These are phyloP conservation scores for Melinopterus prodromus DNA, from an alignment of 2,888 invertebrate species.

Conservation along the genomic window DNA sequence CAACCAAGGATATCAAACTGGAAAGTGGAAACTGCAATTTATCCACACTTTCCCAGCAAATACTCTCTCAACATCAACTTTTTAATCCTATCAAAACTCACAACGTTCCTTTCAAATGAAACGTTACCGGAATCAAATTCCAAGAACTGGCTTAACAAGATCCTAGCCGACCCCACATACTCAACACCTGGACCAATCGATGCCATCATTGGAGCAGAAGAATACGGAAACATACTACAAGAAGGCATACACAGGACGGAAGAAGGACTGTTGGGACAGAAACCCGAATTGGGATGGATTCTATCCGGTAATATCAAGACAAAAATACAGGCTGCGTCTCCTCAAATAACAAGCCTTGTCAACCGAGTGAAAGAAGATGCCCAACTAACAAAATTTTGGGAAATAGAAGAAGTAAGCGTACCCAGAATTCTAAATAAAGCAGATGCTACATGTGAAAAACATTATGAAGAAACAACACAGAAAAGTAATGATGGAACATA, in stretches of 20 bases:
- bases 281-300: slow-evolving; percentile 25
- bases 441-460: not conserved
- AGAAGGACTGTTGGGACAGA: not conserved
- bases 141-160: not conserved
- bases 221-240: slow-evolving; percentile 20
- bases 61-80: not conserved
- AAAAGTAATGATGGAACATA: not conserved
- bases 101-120: not conserved
- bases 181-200: slow-evolving; percentile 31
- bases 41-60: not conserved
- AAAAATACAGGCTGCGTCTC: not conserved
- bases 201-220: slow-evolving; percentile 30
- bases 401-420: not conserved
- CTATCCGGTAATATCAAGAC: slow-evolving; percentile 18
- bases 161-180: slow-evolving; percentile 34
- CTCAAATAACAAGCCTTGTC: not conserved
- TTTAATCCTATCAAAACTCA: not conserved
- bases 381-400: not conserved
- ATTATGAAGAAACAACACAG: not conserved
- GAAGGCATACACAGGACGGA: slow-evolving; percentile 9
- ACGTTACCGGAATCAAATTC: not conserved
- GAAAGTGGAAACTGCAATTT: not conserved
- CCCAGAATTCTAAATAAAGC: not conserved
- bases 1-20: not conserved
- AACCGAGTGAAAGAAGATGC: not conserved